Evolutionary conservation across 2,888 invertebrate genomes (phyloP), one percentile per base, ranked within the genome.

Genomic region (Nomada ruficornis): DNA sequence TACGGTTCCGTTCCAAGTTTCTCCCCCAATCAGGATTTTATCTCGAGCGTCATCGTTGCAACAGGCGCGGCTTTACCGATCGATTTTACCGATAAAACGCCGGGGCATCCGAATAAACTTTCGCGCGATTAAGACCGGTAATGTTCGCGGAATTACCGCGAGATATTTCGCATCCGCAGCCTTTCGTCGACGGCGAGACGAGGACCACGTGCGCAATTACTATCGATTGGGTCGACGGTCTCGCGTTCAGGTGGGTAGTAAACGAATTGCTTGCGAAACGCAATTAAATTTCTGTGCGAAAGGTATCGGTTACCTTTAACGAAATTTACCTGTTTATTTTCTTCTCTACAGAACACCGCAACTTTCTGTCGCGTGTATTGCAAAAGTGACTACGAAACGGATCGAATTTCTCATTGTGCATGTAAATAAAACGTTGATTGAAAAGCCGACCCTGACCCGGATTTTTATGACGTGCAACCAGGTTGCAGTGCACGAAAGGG

Each of bases 1-100:
- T 93, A 92, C 91, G 82, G 88, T 83, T 88, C 84, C 47, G 89
- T 87, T 88, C 84, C 86, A 89, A 92, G 89, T 91, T 91, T 85
- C 88, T 88, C 91, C 89, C 89, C 91, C 92, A 92, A 93, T 93
- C 91, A 88, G 87, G 86, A 88, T 88, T 91, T 91, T 91, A 91
- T 91, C 91, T 90, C 83, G 78, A 86, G 91, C 90, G 90, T 90
- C 91, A 91, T 92, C 92, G 91, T 90, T 90, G 89, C 90, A 89
- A 90, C 88, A 78, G 77, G 86, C 84, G 13, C 85, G 88, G 89
- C 89, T 86, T 36, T 87, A 89, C 87, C 90, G 88, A 91, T 90
- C 89, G 89, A 86, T 87, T 88, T 65, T 52, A 82, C 83, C 86
- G 91, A 90, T 91, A 91, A 89, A 88, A 90, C 86, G 7, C 36